A percentile compares a stretch with the other conserved stretches of the same genome.
Conservation (phyloP, 2,797 vertebrate genomes). For the Schizothorax lantsangensis region DNA sequence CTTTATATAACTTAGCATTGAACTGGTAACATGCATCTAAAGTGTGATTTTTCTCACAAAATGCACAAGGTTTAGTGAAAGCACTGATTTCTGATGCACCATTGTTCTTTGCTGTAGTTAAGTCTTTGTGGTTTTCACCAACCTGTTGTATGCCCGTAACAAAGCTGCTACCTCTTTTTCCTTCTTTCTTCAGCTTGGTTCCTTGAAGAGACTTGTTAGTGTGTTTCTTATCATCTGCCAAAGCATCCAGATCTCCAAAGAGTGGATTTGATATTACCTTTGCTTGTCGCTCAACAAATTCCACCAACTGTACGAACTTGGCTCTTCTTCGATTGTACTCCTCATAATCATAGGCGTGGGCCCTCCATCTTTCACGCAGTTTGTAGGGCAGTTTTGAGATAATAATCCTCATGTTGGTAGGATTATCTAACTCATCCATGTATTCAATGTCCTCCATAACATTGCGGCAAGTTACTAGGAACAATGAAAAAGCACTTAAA, state of each 20-base stretch:
- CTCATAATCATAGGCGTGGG: constrained; percentile 12
- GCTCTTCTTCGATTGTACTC: not conserved
- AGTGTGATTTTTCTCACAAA: constrained; percentile 22
- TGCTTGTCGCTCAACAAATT: constrained; percentile 47
- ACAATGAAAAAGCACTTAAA: not conserved
- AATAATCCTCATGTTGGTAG: constrained; percentile 11
- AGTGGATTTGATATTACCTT: constrained; percentile 40
- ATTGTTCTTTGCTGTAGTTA: not conserved
- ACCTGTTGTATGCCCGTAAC: not conserved
- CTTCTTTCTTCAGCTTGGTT: constrained; percentile 6
- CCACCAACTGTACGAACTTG: constrained; percentile 42
- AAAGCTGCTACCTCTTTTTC: constrained; percentile 23
- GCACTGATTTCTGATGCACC: not conserved
- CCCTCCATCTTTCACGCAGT: constrained; percentile 32
- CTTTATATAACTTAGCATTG: constrained; percentile 26
- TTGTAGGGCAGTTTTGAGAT: constrained; percentile 29
- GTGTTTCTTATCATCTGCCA: not conserved
- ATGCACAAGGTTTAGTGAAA: constrained; percentile 29
- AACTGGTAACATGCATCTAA: constrained; percentile 11
- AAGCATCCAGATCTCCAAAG: constrained; percentile 40
- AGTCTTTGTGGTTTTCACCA: constrained; percentile 1
- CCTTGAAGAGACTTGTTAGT: not conserved
- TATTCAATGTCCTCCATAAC: not conserved
- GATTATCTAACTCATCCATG: not conserved
- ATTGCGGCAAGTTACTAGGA: not conserved